Conservation (phyloP, 2,888 invertebrate genomes). For the Acanthosepion lycidas region DNA sequence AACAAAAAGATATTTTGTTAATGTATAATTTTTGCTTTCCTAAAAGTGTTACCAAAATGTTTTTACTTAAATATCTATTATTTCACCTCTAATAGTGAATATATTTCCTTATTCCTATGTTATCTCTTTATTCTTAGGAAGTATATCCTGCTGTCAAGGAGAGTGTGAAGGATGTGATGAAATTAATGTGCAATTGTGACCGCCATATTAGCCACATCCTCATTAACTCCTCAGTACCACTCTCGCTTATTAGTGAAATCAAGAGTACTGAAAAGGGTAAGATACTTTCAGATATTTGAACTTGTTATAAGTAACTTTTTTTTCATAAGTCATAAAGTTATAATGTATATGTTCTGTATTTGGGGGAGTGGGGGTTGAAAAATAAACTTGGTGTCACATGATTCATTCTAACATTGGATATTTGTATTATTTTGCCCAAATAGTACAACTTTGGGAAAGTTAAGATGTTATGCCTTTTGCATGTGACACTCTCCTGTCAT, state of each 20-base stretch:
- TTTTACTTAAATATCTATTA: neutral
- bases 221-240: slow-evolving; percentile 45
- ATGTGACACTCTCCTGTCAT: too few species aligned
- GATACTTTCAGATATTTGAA: neutral
- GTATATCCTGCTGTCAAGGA: slow-evolving; percentile 42
- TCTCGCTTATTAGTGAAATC: slow-evolving; percentile 39
- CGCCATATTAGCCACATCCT: slow-evolving; percentile 25
- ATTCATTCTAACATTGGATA: too few species aligned
- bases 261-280: slow-evolving; percentile 36
- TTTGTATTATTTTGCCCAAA: too few species aligned
- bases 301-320: too few species aligned
- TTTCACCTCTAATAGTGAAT: neutral
- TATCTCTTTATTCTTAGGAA: neutral
- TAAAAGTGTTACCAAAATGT: neutral
- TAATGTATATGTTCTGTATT: too few species aligned
- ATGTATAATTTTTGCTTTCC: too few species aligned
- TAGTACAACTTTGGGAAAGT: too few species aligned
- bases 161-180: slow-evolving; percentile 45
- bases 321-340: too few species aligned
- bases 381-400: too few species aligned
- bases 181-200: slow-evolving; percentile 46
- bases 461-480: too few species aligned
- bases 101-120: neutral
- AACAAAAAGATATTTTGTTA: too few species aligned
- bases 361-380: too few species aligned